Percentiles rank a stretch among this genome's conserved stretches.
phyloP scores from a whole-genome alignment of 2,113 vertebrate genomes.

The Oreocharis arfaki region DNA sequence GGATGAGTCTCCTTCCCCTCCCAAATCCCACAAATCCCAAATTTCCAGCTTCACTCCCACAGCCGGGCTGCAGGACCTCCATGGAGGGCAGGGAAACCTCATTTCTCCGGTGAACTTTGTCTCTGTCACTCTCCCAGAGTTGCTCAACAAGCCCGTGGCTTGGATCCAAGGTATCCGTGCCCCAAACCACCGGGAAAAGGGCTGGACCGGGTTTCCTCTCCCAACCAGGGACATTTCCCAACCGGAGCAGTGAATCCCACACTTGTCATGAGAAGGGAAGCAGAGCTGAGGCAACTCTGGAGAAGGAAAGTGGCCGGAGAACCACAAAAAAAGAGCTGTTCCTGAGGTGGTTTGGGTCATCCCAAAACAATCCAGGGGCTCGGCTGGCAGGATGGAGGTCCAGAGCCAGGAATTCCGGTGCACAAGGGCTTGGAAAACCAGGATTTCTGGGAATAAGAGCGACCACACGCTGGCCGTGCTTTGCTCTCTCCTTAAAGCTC shows the following conservation, averaged over 20 bases:
- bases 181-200: background rate
- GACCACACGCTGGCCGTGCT: rapidly evolving
- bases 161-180: background rate
- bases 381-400: background rate
- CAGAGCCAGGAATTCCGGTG: background rate
- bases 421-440: background rate
- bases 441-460: background rate
- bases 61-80: background rate
- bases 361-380: background rate
- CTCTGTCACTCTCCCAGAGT: background rate
- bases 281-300: background rate
- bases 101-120: background rate
- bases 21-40: background rate
- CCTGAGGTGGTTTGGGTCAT: background rate
- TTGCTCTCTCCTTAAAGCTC: background rate
- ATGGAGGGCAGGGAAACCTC: background rate
- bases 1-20: background rate
- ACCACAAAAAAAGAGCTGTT: background rate
- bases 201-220: background rate
- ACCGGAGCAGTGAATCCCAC: background rate
- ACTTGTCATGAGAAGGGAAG: background rate
- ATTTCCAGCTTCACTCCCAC: background rate
- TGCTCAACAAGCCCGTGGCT: background rate
- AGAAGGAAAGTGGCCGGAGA: background rate
- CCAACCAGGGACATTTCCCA: background rate